Conservation (phyloP, 2,888 invertebrate species). For the Bimastos eiseni region DNA sequence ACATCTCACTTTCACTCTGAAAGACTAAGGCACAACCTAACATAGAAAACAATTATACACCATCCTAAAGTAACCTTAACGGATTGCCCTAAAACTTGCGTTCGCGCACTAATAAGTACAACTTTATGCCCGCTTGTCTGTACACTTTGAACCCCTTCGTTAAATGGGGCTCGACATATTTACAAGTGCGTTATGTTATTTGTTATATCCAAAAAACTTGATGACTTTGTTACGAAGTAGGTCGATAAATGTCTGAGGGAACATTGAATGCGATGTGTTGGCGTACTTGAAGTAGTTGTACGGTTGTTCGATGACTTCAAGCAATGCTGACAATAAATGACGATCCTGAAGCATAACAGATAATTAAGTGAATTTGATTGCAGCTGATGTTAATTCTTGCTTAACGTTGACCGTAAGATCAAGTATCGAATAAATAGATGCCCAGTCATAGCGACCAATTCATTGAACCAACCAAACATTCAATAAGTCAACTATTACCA, state of each 20-base stretch:
- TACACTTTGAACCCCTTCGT: background rate
- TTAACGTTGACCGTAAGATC: background rate
- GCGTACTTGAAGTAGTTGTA: slow-evolving; percentile 62
- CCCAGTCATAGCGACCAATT: no score
- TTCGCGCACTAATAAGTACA: slow-evolving; percentile 4
- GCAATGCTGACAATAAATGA: slow-evolving; percentile 58
- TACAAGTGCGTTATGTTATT: background rate
- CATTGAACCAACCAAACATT: no score
- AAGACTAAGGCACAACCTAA: background rate
- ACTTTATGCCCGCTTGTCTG: background rate
- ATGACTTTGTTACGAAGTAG: slow-evolving; percentile 62
- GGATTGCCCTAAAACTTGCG: background rate
- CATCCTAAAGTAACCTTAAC: background rate
- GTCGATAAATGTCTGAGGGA: slow-evolving; percentile 62
- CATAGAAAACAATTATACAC: background rate
- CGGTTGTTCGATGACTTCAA: slow-evolving; percentile 63
- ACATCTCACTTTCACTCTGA: background rate
- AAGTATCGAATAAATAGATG: no score
- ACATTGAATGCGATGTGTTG: slow-evolving; percentile 59
- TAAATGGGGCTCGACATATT: background rate
- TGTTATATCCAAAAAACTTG: slow-evolving; percentile 53
- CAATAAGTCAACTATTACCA: no score
- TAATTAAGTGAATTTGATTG: background rate
- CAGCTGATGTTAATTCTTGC: slow-evolving; percentile 48
- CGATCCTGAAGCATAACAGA: slow-evolving; percentile 54